Conservation (phyloP, 1,140 invertebrate species). For the Euglossa dilemma region DNA sequence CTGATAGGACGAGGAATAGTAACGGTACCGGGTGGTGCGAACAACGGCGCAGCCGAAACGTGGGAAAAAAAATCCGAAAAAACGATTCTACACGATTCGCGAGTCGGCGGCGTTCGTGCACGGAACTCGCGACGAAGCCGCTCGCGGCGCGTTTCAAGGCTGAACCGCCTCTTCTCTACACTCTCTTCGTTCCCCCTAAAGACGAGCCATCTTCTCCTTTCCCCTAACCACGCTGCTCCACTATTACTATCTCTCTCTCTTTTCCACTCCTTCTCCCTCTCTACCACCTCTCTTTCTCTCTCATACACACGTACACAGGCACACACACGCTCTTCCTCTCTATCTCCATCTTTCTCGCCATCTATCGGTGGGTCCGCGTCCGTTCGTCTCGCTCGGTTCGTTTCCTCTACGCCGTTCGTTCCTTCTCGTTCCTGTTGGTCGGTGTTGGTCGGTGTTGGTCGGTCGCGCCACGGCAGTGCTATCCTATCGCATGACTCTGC, state of each 20-base stretch:
- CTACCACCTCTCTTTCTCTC: background rate
- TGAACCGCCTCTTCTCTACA: constrained; percentile 46
- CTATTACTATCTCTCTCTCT: background rate
- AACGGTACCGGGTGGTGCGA: constrained; percentile 16
- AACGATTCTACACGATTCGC: constrained; percentile 52
- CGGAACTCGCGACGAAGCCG: constrained; percentile 51
- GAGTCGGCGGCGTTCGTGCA: constrained; percentile 42
- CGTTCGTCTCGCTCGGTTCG: background rate
- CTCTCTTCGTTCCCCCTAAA: constrained; percentile 1
- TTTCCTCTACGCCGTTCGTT: background rate
- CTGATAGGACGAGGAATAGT: background rate
- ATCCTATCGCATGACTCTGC: constrained; percentile 66
- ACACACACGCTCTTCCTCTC: too few relatives aligned
- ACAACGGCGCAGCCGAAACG: background rate
- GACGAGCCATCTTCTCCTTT: background rate
- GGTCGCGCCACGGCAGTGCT: constrained; percentile 20
- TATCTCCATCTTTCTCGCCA: background rate
- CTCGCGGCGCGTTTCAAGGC: constrained; percentile 62
- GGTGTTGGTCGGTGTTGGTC: constrained; percentile 15
- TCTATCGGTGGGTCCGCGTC: background rate
- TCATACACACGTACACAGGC: background rate
- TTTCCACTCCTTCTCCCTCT: background rate
- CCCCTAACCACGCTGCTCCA: background rate
- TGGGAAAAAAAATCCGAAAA: constrained; percentile 44
- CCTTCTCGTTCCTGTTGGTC: constrained; percentile 7